A percentile compares a stretch with the other conserved stretches of the same genome.
phyloP scores from a whole-genome alignment of 2,113 vertebrate species.

The Regulus satrapa region DNA sequence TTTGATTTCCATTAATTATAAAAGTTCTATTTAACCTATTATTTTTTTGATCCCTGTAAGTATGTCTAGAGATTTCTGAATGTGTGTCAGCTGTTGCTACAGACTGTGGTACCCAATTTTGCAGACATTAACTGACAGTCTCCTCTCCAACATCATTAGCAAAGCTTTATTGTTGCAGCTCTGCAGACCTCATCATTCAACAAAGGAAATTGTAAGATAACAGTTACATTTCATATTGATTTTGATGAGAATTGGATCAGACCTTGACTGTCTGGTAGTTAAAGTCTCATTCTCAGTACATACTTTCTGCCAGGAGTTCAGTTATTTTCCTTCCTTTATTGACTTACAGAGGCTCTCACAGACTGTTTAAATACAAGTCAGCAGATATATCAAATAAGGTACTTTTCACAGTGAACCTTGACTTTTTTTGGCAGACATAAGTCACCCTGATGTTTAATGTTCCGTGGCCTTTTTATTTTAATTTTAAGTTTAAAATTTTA shows the following conservation, averaged over 20 bases:
- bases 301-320: background rate
- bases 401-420: background rate
- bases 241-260: conserved; percentile 6
- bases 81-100: background rate
- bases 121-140: background rate
- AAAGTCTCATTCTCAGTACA: background rate
- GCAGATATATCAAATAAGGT: background rate
- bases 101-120: background rate
- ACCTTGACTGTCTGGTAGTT: background rate
- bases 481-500: background rate
- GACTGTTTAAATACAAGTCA: background rate
- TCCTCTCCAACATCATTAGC: background rate
- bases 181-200: background rate
- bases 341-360: background rate
- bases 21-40: background rate
- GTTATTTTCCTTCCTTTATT: conserved; percentile 3
- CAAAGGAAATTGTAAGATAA: background rate
- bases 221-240: background rate
- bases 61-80: background rate
- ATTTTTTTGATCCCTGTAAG: background rate
- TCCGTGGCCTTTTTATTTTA: background rate
- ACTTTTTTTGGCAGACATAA: background rate
- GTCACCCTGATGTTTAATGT: background rate
- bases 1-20: background rate
- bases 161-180: background rate